Conservation (phyloP, 2,797 vertebrate species). For the Ibycter americanus region DNA sequence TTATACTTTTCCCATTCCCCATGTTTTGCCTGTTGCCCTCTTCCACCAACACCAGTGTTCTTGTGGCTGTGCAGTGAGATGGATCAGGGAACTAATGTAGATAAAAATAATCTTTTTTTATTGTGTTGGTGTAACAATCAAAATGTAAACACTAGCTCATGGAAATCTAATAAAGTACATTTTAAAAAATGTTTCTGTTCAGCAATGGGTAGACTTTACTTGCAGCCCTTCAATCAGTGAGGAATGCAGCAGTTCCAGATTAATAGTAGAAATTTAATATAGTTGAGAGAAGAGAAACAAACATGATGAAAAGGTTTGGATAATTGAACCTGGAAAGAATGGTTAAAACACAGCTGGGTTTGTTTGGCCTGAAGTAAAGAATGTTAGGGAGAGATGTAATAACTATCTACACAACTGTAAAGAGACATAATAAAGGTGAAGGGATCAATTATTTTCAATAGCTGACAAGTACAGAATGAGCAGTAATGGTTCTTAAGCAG, state of each 20-base stretch:
- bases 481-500: neutral
- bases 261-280: neutral
- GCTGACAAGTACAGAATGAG: neutral
- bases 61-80: neutral
- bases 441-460: conserved; percentile 6
- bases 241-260: neutral
- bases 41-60: neutral
- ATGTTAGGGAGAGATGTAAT: neutral
- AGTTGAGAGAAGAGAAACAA: neutral
- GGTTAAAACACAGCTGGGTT: neutral
- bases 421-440: neutral
- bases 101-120: neutral
- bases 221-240: neutral
- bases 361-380: neutral
- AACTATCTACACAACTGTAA: neutral
- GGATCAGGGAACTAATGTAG: neutral
- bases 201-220: neutral
- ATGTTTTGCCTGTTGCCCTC: neutral
- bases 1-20: neutral
- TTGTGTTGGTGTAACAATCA: neutral
- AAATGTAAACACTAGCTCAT: neutral
- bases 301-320: neutral
- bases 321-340: neutral
- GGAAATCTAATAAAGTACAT: neutral
- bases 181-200: neutral